Conservation (phyloP, 2,797 vertebrate genomes). For the Microtus agrestis region DNA sequence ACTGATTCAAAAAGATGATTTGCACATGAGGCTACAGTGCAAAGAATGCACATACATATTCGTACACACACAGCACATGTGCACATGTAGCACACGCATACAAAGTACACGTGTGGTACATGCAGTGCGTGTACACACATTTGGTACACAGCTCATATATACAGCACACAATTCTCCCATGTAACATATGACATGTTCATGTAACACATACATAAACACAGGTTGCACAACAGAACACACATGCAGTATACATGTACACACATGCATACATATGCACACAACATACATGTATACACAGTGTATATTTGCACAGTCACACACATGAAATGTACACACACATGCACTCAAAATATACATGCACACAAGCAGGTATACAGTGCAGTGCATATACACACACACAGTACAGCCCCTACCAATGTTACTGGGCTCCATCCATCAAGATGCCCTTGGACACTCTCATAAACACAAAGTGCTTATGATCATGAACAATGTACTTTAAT, state of each 20-base stretch:
- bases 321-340: background rate
- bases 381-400: background rate
- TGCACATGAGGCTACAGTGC: slow-evolving; percentile 26
- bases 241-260: background rate
- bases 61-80: background rate
- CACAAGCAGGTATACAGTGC: background rate
- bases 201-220: background rate
- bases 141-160: background rate
- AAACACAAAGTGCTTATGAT: slow-evolving; percentile 78
- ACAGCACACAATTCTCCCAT: background rate
- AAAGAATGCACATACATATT: background rate
- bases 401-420: background rate
- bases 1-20: slow-evolving; percentile 3
- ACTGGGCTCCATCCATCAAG: slow-evolving; percentile 70
- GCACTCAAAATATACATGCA: background rate
- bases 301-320: background rate
- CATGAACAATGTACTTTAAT: slow-evolving; percentile 72
- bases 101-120: background rate
- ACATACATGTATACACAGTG: background rate
- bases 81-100: background rate
- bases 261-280: background rate
- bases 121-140: too few relatives aligned
- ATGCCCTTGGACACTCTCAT: slow-evolving; percentile 76
- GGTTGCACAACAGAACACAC: background rate
- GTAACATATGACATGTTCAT: background rate